Evolutionary conservation across 1,140 invertebrate species (phyloP).

Genomic region (Bombus superbus): DNA sequence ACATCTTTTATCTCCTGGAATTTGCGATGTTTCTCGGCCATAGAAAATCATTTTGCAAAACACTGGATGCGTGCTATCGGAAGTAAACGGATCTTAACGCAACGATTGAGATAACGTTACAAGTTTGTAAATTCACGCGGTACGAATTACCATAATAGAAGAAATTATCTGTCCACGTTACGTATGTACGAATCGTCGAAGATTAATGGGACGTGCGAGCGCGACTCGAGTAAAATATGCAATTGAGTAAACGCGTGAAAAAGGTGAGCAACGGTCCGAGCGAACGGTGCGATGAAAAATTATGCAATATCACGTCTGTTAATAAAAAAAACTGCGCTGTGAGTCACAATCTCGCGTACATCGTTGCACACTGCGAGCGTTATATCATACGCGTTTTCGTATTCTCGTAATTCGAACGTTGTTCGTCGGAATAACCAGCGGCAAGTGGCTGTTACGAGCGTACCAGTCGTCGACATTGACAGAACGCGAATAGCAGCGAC

Average conservation of each 20-base stretch:
- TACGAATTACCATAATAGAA: no score
- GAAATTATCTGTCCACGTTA: no score
- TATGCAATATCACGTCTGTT: background rate
- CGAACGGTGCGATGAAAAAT: background rate
- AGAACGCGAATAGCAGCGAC: background rate
- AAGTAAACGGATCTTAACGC: no score
- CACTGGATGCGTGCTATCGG: no score
- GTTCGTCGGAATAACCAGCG: background rate
- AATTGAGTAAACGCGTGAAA: background rate
- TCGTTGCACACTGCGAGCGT: no score
- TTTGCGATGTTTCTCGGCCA: no score
- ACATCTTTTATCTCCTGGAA: no score
- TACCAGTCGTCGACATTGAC: background rate
- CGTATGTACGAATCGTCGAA: no score
- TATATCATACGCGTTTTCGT: background rate
- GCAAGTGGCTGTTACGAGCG: background rate
- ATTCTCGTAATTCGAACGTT: background rate
- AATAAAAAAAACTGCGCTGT: background rate
- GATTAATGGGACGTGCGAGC: no score
- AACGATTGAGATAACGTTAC: no score
- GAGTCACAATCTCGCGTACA: background rate
- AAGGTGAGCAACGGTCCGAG: background rate
- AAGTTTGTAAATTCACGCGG: no score
- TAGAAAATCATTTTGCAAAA: no score
- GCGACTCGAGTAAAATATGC: background rate